Base-by-base conservation (phyloP, 2,113 vertebrate genomes). In the Pituophis catenifer region DNA sequence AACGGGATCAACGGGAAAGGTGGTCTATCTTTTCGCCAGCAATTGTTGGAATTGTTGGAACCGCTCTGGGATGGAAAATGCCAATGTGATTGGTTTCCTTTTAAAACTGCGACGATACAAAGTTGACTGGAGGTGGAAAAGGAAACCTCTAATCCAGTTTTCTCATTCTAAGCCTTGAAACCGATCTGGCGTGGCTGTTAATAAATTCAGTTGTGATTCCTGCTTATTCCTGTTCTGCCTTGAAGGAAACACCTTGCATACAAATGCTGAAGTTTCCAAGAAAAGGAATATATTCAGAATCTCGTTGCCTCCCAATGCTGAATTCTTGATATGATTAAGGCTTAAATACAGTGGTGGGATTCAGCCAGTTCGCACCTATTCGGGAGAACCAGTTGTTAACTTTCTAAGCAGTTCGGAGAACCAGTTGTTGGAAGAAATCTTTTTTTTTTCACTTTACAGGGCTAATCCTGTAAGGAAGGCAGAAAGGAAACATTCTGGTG, bases 251-350 rank as follows among this genome's bases (percentile, higher is more conserved):
- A 65, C 55, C 88, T 93, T 86, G 48, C 54, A 85, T 50, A 17
- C 57, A 85, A 85, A 92, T 24, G 88, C 50, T 55, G 62, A 92
- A 8, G 65, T 85, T 92, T 92, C 7, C 50, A 92, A n/a, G 86
- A 19, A 90, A 81, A 59, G n/a, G 23, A 57, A 48, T 1, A 44
- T 90, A 17, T 8, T 86, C n/a, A 12, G 53, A 53, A 3, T 11
- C 38, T 15, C 29, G 38, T 8, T 29, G n/a, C 24, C 21, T 24
- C 19, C 62, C 24, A 44, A 15, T 48, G 62, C n/a, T 70, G 58
- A 33, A 12, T 55, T 86, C 75, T n/a, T 62, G 44, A 4, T 90
- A 53, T 17, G 53, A 23, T 50, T 15, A 48, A 75, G 75, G 5
- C 7, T 81, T 29, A 29, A 53, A 52, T 50, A 53, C 33, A 44